A percentile compares a stretch with the other conserved stretches of the same genome.
Evolutionary conservation across 2,113 vertebrate species (phyloP).

Genomic region (Galbula dea): DNA sequence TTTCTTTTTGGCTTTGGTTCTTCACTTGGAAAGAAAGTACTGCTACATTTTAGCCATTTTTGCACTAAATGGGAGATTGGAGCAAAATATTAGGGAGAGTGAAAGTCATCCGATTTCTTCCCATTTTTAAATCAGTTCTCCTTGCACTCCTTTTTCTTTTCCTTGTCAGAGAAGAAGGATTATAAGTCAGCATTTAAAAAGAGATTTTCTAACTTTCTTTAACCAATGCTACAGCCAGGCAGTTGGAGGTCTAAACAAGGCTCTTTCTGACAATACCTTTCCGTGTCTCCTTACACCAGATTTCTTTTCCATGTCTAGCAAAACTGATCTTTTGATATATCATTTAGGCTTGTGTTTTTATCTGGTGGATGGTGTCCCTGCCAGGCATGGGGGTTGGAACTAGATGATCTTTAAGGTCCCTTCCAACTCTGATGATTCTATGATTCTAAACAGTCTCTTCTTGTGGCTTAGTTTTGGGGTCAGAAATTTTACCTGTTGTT

Average conservation of each 20-base stretch:
- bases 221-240: not conserved
- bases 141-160: not conserved
- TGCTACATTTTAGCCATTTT: not conserved
- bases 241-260: not conserved
- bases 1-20: not conserved
- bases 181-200: not conserved
- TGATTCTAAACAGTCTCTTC: constrained; percentile 11
- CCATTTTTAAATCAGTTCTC: not conserved
- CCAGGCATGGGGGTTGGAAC: too few relatives aligned
- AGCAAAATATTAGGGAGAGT: not conserved
- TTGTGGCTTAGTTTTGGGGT: constrained; percentile 38
- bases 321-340: not conserved
- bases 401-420: too few relatives aligned
- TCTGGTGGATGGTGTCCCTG: too few relatives aligned
- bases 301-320: not conserved
- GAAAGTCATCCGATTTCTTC: not conserved
- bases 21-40: not conserved
- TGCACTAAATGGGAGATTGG: not conserved
- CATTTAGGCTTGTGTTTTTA: constrained; percentile 7
- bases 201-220: not conserved
- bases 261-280: not conserved
- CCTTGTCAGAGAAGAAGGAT: not conserved
- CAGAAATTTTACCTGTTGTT: not conserved
- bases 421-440: too few relatives aligned
- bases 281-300: not conserved